A percentile compares a stretch with the other conserved stretches of the same genome.
These are phyloP conservation scores for Andrena cerasifolii DNA, from an alignment of 1,140 invertebrate species.

Conservation along the genomic window DNA sequence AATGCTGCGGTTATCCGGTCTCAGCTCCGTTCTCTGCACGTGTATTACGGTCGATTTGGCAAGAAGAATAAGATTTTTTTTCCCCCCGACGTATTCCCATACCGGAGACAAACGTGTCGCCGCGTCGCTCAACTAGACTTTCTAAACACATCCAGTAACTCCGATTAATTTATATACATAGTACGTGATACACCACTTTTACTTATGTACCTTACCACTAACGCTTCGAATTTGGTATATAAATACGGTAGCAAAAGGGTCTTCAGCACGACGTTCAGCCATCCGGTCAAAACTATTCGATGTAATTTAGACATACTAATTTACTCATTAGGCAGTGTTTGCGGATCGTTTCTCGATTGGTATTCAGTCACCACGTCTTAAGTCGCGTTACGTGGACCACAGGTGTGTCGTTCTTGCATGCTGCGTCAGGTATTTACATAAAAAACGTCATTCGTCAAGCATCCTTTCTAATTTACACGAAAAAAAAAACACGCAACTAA, in stretches of 20 bases:
- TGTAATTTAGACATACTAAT: constrained; percentile 67
- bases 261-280: constrained; percentile 61
- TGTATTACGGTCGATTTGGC: constrained; percentile 40
- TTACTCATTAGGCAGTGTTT: constrained; percentile 69
- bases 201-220: constrained; percentile 52
- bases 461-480: constrained; percentile 54
- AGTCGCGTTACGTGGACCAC: constrained; percentile 31
- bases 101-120: constrained; percentile 54
- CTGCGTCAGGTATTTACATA: constrained; percentile 57
- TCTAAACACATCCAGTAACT: constrained; percentile 75
- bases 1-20: background rate
- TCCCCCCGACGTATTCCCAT: constrained; percentile 43
- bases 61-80: constrained; percentile 49
- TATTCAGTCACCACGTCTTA: constrained; percentile 52
- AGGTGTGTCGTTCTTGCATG: constrained; percentile 29
- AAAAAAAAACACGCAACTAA: constrained; percentile 48
- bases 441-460: constrained; percentile 49
- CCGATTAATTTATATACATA: constrained; percentile 74
- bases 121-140: constrained; percentile 59
- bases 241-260: constrained; percentile 76
- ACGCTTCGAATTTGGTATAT: constrained; percentile 72
- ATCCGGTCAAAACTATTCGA: constrained; percentile 68
- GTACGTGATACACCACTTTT: constrained; percentile 59
- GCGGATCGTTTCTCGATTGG: constrained; percentile 60
- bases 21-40: background rate